Evolutionary conservation across 2,797 vertebrate species (phyloP), one percentile per base, ranked within the genome.

Genomic region (Pantherophis alleghaniensis): DNA sequence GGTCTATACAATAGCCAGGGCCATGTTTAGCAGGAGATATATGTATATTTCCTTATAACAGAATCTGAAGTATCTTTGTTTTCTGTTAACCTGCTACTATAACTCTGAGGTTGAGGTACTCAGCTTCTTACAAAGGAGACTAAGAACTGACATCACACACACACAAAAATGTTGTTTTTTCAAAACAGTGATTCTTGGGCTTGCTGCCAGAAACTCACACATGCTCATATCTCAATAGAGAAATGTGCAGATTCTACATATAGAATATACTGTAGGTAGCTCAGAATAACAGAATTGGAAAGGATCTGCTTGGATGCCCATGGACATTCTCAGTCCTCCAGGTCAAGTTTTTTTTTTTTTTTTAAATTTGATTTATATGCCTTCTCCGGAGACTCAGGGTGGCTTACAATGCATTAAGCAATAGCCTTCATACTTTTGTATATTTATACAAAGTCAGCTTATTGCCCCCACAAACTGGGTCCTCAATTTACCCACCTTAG

Each of bases 71-170:
- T 16, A 10, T 20, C 20, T 7, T 22, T 22, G 28, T 57, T 42
- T 92, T 37, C n/a, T 87, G 95, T 88, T 90, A 53, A 93, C 16
- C 47, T 92, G 90, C 74, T 87, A 59, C 60, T 7, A 57, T 95
- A 53, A 93, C 94, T 95, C 86, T 94, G 32, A 37, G 92, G 69
- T 87, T 92, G 57, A 93, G 2, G 53, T 92, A 91, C 94, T 94
- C 47, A 91, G 61, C 47, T 69, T 91, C 83, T 94, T 95, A 32
- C 88, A 87, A 88, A 83, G 28, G 86, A 93, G 90, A 22, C 6
- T 20, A 66, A 90, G 42, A 28, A 63, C 2, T 6, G 22, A 56
- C 28, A 57, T 2, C 5, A 28, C 37, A 13, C 22, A 24, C 47
- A 51, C 47, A 51, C 47, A 57, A 24, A 79, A 92, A 66, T 10